phyloP scores from a whole-genome alignment of 2,888 invertebrate genomes.

The Caenorhabditis sp. region DNA sequence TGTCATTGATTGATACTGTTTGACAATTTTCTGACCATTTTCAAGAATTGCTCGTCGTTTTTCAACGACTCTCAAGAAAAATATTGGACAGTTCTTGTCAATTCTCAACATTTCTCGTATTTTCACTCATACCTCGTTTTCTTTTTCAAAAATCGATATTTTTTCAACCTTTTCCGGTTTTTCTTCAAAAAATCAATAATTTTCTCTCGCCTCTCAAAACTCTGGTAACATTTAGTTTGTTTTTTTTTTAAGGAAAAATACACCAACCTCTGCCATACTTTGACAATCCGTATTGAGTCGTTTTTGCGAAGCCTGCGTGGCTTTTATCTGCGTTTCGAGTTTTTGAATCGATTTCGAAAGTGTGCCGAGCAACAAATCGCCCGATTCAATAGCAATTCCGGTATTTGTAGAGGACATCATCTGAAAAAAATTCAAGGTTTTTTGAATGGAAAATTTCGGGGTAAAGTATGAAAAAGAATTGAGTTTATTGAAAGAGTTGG shows the following conservation, averaged over 20 bases:
- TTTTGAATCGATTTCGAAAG: slow-evolving; percentile 27
- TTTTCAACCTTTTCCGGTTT: no score
- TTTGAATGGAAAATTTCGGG: background rate
- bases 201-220: no score
- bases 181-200: no score
- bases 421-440: background rate
- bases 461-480: background rate
- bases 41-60: no score
- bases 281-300: slow-evolving; percentile 32
- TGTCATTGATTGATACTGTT: no score
- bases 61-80: no score
- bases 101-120: no score
- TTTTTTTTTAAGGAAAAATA: slow-evolving; percentile 3
- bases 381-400: slow-evolving; percentile 36
- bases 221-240: no score
- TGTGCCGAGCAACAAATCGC: slow-evolving; percentile 37
- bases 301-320: slow-evolving; percentile 30
- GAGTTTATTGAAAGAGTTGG: background rate
- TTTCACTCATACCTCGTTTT: no score
- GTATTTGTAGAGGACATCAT: slow-evolving; percentile 27
- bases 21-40: no score
- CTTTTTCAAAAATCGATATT: no score
- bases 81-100: no score
- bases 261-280: slow-evolving; percentile 35
- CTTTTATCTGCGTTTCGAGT: slow-evolving; percentile 36